Evolutionary conservation across 2,888 invertebrate genomes (phyloP).

Genomic region (Mesorhabditis belari): DNA sequence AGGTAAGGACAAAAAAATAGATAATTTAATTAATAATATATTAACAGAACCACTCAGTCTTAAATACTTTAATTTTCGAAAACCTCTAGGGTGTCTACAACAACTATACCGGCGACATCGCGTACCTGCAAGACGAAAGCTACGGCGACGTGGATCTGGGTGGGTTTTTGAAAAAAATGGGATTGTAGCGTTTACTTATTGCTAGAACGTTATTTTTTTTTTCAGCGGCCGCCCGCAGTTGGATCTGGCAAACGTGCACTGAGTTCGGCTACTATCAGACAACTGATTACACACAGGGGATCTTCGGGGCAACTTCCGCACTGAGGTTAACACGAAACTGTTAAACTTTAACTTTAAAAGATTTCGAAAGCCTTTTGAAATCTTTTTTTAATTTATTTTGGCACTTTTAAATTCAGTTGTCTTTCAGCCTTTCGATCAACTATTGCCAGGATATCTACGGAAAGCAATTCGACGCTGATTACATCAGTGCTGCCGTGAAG

Average conservation of each 20-base stretch:
- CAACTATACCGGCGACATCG: slow-evolving; percentile 27
- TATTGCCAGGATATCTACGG: slow-evolving; percentile 35
- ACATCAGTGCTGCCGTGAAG: slow-evolving; percentile 18
- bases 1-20: too few relatives aligned
- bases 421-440: slow-evolving; percentile 21
- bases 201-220: background rate
- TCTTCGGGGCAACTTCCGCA: slow-evolving; percentile 32
- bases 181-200: background rate
- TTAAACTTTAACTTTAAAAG: too few relatives aligned
- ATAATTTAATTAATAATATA: too few relatives aligned
- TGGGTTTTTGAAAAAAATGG: too few relatives aligned
- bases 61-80: too few relatives aligned
- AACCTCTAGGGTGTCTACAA: slow-evolving; percentile 31
- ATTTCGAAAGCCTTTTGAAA: too few relatives aligned
- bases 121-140: slow-evolving; percentile 20
- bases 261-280: slow-evolving; percentile 92
- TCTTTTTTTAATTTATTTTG: too few relatives aligned
- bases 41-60: too few relatives aligned
- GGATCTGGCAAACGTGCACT: slow-evolving; percentile 88
- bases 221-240: slow-evolving; percentile 63
- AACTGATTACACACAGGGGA: slow-evolving; percentile 60
- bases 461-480: slow-evolving; percentile 13
- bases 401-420: too few relatives aligned
- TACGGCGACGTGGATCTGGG: too few relatives aligned
- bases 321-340: background rate